phyloP scores from a whole-genome alignment of 2,113 vertebrate genomes.

The Ptilonorhynchus violaceus region DNA sequence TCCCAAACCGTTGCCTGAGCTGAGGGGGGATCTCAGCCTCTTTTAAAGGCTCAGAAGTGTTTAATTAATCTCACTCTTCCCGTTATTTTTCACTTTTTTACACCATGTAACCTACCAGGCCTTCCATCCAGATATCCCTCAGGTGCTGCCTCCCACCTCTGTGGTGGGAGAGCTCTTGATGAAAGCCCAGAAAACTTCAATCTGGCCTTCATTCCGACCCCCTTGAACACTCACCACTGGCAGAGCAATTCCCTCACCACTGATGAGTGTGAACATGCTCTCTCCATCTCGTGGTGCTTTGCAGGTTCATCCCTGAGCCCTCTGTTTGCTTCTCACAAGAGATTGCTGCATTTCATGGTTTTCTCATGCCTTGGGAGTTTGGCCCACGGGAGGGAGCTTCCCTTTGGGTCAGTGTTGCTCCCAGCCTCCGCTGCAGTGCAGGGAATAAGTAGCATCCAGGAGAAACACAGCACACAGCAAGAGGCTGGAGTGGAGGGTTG shows the following conservation, averaged over 20 bases:
- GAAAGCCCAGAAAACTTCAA: background rate
- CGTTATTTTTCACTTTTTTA: background rate
- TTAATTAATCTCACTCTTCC: background rate
- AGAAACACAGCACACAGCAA: background rate
- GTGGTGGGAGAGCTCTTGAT: background rate
- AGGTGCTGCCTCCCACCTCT: background rate
- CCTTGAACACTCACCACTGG: background rate
- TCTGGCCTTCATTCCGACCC: background rate
- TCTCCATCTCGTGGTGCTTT: background rate
- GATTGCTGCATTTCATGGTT: background rate
- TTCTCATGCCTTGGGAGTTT: background rate
- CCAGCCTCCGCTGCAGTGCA: background rate
- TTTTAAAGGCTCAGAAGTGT: background rate
- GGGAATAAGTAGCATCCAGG: background rate
- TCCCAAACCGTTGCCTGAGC: background rate
- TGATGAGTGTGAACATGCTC: rapidly evolving
- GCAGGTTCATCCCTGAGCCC: background rate
- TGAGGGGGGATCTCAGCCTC: background rate
- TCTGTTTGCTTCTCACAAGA: background rate
- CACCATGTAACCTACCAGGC: background rate
- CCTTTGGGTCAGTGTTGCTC: background rate
- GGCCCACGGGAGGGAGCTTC: background rate
- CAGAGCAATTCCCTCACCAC: background rate
- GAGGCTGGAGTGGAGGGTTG: background rate
- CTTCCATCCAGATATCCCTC: background rate